Base-by-base conservation (phyloP, 2,113 vertebrate genomes). In the Muntiacus reevesi region DNA sequence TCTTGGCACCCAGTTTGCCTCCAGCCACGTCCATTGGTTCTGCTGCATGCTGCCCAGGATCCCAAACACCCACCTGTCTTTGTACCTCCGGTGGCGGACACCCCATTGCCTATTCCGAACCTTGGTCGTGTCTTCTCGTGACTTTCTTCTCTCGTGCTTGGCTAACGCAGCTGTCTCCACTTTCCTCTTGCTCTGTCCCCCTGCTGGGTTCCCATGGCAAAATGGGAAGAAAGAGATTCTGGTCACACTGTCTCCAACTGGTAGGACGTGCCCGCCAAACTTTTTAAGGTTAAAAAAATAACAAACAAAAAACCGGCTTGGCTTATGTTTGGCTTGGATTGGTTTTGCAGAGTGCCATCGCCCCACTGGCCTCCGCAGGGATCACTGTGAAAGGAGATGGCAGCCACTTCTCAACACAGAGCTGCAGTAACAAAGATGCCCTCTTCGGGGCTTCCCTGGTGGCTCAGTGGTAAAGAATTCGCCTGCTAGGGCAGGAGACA, bases 91-190 rank as follows among this genome's bases (percentile, higher is more conserved):
- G 10, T 21, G 2, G 8, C 5, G 27, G 47, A 3, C 2, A 3
- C 27, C 13, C 40, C 47, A 4, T 27, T 0, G 4, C 28, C 40
- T 23, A 0, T 14, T 9, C 45, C 11, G 30, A 60, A 5, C 2
- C 30, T 52, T 1, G 12, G 33, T 7, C 28, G 2, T 0, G 6
- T 1, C 1, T 27, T 19, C 36, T 15, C 0, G 5, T 30, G 36
- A 36, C 30, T 76, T 60, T 14, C 45, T 62, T 54, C 87, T 43
- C 57, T 10, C 6, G 15, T 2, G 15, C 43, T 0, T 5, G n/a
- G 83, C 62, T 60, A 14, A 54, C 4, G 17, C 6, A 10, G 1
- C 1, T 17, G 19, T 55, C 50, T 27, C 33, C 12, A 2, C 6
- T 7, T 57, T 13, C 40, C 36, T 50, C 23, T 84, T 10, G 14